These are phyloP conservation scores for Stictocephala bisonia DNA, from an alignment of 2,888 invertebrate genomes.

Conservation along the genomic window DNA sequence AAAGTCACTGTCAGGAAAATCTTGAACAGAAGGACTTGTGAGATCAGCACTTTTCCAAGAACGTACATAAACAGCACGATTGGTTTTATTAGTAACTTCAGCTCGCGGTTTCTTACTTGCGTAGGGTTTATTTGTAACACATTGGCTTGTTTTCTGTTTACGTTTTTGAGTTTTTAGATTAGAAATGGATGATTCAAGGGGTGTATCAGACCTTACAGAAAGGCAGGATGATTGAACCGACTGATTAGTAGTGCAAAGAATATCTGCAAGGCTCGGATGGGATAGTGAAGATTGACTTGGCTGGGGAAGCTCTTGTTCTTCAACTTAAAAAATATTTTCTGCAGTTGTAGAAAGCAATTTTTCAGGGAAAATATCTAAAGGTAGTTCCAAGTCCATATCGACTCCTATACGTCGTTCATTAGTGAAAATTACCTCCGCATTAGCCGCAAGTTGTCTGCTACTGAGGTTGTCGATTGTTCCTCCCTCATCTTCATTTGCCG, in stretches of 20 bases:
- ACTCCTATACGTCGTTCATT: conserved; percentile 28
- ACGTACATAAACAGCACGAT: neutral
- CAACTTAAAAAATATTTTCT: neutral
- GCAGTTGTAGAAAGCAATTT: conserved; percentile 9
- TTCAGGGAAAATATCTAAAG: conserved; percentile 35
- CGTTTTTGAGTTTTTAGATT: neutral
- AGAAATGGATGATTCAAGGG: conserved; percentile 15
- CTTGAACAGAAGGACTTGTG: conserved; percentile 6
- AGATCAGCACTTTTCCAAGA: conserved; percentile 29
- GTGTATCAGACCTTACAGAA: neutral
- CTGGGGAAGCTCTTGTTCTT: neutral
- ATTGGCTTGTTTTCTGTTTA: neutral
- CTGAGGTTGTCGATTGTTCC: conserved; percentile 38
- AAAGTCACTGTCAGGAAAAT: conserved; percentile 36
- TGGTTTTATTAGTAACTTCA: neutral
- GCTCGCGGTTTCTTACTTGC: neutral
- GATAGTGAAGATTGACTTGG: conserved; percentile 10
- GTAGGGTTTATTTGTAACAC: neutral
- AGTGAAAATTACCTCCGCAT: conserved; percentile 28
- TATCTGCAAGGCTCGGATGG: neutral
- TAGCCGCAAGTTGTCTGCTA: conserved; percentile 34
- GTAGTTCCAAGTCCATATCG: conserved; percentile 16
- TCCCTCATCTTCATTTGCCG: conserved; percentile 48
- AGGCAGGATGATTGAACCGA: neutral
- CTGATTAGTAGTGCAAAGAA: neutral